Evolutionary conservation across 1,140 invertebrate species (phyloP).

Genomic region (Musca vetustissima): DNA sequence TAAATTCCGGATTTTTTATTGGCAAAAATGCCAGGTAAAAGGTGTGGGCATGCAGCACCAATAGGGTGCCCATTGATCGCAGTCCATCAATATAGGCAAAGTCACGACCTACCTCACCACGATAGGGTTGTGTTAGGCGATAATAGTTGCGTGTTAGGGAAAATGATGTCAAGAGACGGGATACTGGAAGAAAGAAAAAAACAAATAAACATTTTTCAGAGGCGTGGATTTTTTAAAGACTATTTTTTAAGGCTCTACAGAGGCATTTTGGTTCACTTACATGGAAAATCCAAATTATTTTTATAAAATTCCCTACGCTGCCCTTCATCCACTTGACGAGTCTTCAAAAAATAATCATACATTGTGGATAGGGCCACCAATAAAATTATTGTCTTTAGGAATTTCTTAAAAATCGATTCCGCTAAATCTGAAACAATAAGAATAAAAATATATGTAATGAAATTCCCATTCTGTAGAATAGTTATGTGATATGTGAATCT

Average conservation of each 20-base stretch:
- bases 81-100: constrained; percentile 44
- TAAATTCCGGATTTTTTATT: constrained; percentile 47
- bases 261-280: not conserved
- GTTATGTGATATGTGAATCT: too few relatives aligned
- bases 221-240: constrained; percentile 23
- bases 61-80: constrained; percentile 38
- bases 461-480: too few relatives aligned
- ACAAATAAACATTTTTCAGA: not conserved
- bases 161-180: constrained; percentile 33
- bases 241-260: not conserved
- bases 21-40: constrained; percentile 36
- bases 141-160: constrained; percentile 51
- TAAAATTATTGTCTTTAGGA: constrained; percentile 33
- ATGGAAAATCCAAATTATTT: not conserved
- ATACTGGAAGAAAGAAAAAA: constrained; percentile 23
- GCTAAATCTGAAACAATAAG: constrained; percentile 35
- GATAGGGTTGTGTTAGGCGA: constrained; percentile 32
- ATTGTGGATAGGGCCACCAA: constrained; percentile 32
- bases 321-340: not conserved
- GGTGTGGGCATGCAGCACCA: constrained; percentile 45
- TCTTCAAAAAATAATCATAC: constrained; percentile 39
- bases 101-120: constrained; percentile 30
- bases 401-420: constrained; percentile 24
- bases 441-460: not conserved
- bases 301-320: constrained; percentile 36